Conservation (phyloP, 1,140 invertebrate genomes). For the Chrysopa pallens region DNA sequence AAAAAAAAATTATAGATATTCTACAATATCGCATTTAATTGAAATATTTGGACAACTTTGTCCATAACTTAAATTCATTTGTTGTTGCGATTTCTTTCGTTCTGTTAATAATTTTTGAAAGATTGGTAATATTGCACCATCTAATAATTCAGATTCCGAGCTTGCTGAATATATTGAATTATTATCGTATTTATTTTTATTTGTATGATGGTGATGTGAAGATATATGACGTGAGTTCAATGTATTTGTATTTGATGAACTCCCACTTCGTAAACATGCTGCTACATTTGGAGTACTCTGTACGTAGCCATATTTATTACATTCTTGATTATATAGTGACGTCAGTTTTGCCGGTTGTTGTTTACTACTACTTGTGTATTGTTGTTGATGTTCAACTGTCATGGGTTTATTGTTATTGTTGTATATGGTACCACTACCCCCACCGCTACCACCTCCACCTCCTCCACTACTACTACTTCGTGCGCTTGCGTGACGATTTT, state of each 20-base stretch:
- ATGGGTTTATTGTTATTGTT: slow-evolving; percentile 11
- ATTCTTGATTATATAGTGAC: slow-evolving; percentile 23
- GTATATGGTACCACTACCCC: slow-evolving; percentile 13
- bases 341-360: background rate
- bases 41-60: slow-evolving; percentile 85
- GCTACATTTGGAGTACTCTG: slow-evolving; percentile 41
- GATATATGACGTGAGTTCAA: background rate
- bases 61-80: slow-evolving; percentile 51
- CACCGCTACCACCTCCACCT: slow-evolving; percentile 20
- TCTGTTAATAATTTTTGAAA: slow-evolving; percentile 78
- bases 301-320: slow-evolving; percentile 31
- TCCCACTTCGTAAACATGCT: slow-evolving; percentile 18
- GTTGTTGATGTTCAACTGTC: slow-evolving; percentile 11
- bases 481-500: background rate
- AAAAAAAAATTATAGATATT: slow-evolving; percentile 52
- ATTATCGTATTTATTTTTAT: slow-evolving; percentile 9
- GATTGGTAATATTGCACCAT: slow-evolving; percentile 70
- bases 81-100: slow-evolving; percentile 46
- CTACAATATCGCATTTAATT: slow-evolving; percentile 89
- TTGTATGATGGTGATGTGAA: background rate
- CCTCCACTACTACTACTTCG: background rate
- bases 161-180: slow-evolving; percentile 54
- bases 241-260: too few relatives aligned
- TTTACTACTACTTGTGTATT: slow-evolving; percentile 2
- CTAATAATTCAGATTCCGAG: slow-evolving; percentile 65